phyloP scores from a whole-genome alignment of 2,888 invertebrate species.

The Epinotia nisella region DNA sequence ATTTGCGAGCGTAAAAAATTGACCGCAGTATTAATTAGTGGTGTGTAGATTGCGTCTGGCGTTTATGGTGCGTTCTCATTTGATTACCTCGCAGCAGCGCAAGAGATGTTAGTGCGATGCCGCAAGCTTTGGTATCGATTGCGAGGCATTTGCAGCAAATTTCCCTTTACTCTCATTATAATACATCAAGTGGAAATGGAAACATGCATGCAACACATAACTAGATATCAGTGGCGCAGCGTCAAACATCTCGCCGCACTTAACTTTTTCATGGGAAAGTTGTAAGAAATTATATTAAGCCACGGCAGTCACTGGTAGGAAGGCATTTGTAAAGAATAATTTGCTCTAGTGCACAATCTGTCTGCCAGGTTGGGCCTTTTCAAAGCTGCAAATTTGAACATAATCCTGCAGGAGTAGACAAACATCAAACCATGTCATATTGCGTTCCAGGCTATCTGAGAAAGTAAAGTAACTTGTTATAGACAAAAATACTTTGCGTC shows the following conservation, averaged over 20 bases:
- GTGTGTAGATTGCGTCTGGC: conserved; percentile 23
- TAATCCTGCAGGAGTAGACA: too few relatives aligned
- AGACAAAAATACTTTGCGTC: neutral
- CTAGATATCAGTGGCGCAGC: neutral
- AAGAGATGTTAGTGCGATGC: neutral
- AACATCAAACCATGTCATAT: too few relatives aligned
- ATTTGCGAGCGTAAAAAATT: conserved; percentile 30
- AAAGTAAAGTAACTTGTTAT: too few relatives aligned
- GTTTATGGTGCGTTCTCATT: conserved; percentile 17
- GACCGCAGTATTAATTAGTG: conserved; percentile 27
- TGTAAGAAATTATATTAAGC: too few relatives aligned
- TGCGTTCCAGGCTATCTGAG: too few relatives aligned
- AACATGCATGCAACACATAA: neutral
- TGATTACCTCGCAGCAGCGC: conserved; percentile 1
- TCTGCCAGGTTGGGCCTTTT: neutral
- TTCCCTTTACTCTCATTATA: neutral
- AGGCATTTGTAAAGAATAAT: neutral
- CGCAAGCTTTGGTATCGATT: neutral
- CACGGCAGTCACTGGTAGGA: neutral
- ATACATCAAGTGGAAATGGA: neutral
- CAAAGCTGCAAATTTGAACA: neutral
- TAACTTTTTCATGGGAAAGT: too few relatives aligned
- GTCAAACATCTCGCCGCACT: too few relatives aligned
- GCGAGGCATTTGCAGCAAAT: neutral
- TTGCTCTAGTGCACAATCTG: neutral